phyloP scores from a whole-genome alignment of 1,140 invertebrate species.

The Epicauta chinensis region DNA sequence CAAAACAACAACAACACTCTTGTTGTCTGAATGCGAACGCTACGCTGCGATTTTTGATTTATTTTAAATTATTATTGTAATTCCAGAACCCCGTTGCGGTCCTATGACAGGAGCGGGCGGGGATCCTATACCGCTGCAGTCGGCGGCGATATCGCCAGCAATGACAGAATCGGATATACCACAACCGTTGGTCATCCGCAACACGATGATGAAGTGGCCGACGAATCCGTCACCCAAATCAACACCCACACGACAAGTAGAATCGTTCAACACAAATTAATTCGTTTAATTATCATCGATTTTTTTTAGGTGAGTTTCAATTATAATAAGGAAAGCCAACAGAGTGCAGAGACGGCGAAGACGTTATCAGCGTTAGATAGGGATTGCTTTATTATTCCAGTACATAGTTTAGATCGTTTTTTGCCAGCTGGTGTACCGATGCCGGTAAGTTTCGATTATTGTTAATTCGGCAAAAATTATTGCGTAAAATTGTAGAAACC shows the following conservation, averaged over 20 bases:
- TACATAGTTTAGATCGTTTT: conserved; percentile 76
- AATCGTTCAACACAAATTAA: neutral
- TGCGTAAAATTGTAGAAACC: conserved; percentile 20
- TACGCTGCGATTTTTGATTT: too few relatives aligned
- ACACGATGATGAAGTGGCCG: conserved; percentile 46
- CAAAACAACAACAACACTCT: too few relatives aligned
- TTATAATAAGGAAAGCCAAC: conserved; percentile 27
- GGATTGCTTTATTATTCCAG: conserved; percentile 85
- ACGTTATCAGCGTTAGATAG: conserved; percentile 66
- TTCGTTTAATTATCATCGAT: neutral
- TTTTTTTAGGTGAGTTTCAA: conserved; percentile 38
- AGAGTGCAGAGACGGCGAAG: conserved; percentile 25
- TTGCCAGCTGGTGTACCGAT: conserved; percentile 80
- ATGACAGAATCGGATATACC: conserved; percentile 47
- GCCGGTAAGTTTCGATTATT: conserved; percentile 60
- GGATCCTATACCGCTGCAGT: conserved; percentile 32
- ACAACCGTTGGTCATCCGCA: conserved; percentile 47
- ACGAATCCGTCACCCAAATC: conserved; percentile 32
- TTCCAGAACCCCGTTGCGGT: conserved; percentile 45
- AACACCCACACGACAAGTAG: conserved; percentile 37
- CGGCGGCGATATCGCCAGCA: conserved; percentile 39
- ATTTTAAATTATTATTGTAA: neutral
- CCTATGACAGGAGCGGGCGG: conserved; percentile 46
- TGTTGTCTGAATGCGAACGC: too few relatives aligned
- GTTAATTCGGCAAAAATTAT: neutral